Evolutionary conservation across 2,797 vertebrate genomes (phyloP).

Genomic region (Oreortyx pictus): DNA sequence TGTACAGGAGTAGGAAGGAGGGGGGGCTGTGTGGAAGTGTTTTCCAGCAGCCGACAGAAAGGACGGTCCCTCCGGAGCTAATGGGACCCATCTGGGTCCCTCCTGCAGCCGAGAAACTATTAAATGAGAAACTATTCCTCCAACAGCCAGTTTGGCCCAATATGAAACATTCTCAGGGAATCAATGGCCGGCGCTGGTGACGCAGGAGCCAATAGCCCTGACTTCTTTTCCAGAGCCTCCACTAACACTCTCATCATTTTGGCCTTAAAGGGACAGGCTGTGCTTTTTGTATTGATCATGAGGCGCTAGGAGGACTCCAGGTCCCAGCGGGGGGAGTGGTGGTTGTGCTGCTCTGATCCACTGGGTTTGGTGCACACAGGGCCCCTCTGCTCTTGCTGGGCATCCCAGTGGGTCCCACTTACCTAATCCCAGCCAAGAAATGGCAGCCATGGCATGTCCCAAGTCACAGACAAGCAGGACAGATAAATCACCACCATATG

Average conservation of each 20-base stretch:
- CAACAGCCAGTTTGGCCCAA: conserved; percentile 76
- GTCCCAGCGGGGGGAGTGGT: background rate
- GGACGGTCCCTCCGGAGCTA: conserved; percentile 57
- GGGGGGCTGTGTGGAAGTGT: conserved; percentile 38
- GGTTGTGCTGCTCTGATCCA: conserved; percentile 32
- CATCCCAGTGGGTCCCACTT: accelerated
- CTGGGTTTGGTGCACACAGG: conserved; percentile 36
- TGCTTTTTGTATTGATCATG: background rate
- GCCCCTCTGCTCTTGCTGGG: background rate
- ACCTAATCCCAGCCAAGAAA: background rate
- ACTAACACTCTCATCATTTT: conserved; percentile 50
- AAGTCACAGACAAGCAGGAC: background rate
- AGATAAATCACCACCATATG: background rate
- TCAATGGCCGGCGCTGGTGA: conserved; percentile 68
- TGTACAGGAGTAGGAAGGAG: conserved; percentile 37
- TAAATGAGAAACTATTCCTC: conserved; percentile 77
- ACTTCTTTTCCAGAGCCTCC: conserved; percentile 75
- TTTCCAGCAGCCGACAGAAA: conserved; percentile 59
- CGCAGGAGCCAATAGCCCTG: conserved; percentile 71
- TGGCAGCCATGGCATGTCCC: accelerated
- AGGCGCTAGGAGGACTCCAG: accelerated
- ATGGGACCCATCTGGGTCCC: conserved; percentile 72
- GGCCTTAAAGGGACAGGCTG: conserved; percentile 59
- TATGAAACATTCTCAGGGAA: conserved; percentile 76
- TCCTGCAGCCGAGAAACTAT: conserved; percentile 59